Base-by-base conservation (phyloP, 2,113 vertebrate genomes). In the Numenius arquata region DNA sequence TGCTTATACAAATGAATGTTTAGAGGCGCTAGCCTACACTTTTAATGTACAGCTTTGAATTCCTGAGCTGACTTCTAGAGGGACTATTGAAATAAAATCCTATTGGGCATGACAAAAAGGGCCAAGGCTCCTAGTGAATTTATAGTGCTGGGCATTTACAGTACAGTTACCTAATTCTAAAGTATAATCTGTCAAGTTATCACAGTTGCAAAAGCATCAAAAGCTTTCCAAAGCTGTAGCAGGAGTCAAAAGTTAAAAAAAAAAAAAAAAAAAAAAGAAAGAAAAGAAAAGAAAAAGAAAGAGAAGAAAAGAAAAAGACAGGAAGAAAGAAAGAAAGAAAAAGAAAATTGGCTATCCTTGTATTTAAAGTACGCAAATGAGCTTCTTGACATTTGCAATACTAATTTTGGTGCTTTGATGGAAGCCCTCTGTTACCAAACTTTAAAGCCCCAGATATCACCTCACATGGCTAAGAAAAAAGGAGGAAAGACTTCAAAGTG, bases 401-500 rank as follows among this genome's bases (percentile, higher is more conserved):
- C 81, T 97, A 89, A 94, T 96, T 96, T 88, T 97, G 95, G 92
- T 96, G 92, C 95, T 98, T 97, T 97, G 96, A 98, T 97, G 41
- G 91, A 93, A 97, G 90, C 92, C 76, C 86, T 90, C 93, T 96
- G 90, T 95, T 98, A 86, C 84, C 63, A 67, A 45, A 82, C 93
- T 97, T 97, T 91, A 94, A 97, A 97, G 93, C 50, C 82, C 76
- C 87, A 81, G 76, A 85, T 87, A 94, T 96, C 93, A 75, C 81
- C 94, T 97, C 63, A 73, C 95, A 95, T 56, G 68, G 70, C 82
- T 88, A 45, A 91, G 82, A 59, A 77, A 89, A 92, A 95, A 94
- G 67, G 74, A 96, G 86, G 90, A 87, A 94, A 96, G 83, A 96
- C 94, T 98, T 98, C 98, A 98, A 98, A 98, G 97, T 96, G 97